Conservation (phyloP, 2,888 invertebrate genomes). For the Odontomyia ornata region DNA sequence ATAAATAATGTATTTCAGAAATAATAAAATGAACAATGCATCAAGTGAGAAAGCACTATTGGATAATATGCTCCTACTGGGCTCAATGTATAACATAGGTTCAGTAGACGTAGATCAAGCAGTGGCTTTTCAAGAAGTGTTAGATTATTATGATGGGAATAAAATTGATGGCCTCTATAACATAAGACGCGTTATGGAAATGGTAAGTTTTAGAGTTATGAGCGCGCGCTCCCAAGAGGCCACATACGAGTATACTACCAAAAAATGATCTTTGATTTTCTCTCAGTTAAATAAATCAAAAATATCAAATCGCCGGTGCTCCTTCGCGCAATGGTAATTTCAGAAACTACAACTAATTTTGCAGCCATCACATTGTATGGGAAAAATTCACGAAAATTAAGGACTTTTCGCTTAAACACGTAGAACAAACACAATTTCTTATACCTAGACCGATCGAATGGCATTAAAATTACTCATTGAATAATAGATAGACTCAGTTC, state of each 20-base stretch:
- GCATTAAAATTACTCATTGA: too few species aligned
- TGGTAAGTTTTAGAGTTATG: slow-evolving; percentile 36
- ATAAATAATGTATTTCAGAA: background rate
- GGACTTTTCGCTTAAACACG: too few species aligned
- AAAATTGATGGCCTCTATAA: slow-evolving; percentile 55
- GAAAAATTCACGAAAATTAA: too few species aligned
- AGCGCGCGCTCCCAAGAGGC: background rate
- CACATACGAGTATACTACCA: too few species aligned
- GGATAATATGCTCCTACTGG: slow-evolving; percentile 49
- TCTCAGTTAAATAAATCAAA: too few species aligned
- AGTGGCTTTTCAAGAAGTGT: slow-evolving; percentile 54
- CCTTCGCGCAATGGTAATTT: background rate
- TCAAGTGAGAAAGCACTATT: slow-evolving; percentile 25
- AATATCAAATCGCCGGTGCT: too few species aligned
- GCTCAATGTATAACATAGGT: slow-evolving; percentile 52
- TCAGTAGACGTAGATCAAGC: slow-evolving; percentile 49
- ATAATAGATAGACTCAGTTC: too few species aligned
- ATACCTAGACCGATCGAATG: too few species aligned
- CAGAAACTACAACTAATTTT: too few species aligned
- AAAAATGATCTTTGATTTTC: too few species aligned
- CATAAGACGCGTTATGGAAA: slow-evolving; percentile 54
- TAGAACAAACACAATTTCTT: too few species aligned
- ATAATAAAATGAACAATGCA: slow-evolving; percentile 29
- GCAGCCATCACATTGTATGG: too few species aligned
- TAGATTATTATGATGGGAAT: slow-evolving; percentile 53